Conservation (phyloP, 2,888 invertebrate genomes). For the Psylliodes chrysocephalus region DNA sequence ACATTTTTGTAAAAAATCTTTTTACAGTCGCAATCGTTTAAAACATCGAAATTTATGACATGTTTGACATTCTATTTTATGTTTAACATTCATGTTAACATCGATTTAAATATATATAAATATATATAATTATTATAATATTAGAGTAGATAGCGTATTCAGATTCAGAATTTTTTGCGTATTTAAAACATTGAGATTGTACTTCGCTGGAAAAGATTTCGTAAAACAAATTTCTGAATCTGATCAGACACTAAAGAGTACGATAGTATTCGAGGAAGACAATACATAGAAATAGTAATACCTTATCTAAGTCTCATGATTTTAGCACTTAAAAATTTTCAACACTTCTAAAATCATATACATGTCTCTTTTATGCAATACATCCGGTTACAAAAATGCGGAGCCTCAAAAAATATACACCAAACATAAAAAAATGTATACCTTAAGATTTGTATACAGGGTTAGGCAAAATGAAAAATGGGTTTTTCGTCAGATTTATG, state of each 20-base stretch:
- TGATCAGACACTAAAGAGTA: constrained; percentile 3
- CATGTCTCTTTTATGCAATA: background rate
- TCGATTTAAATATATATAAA: constrained; percentile 16
- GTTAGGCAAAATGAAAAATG: too few species aligned
- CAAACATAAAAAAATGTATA: too few species aligned
- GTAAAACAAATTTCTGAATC: background rate
- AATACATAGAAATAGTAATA: constrained; percentile 41
- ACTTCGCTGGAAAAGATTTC: background rate
- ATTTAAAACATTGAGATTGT: background rate
- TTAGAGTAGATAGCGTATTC: constrained; percentile 3
- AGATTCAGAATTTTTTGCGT: background rate
- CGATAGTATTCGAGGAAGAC: constrained; percentile 31
- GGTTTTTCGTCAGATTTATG: too few species aligned
- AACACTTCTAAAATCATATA: background rate
- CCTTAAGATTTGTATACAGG: too few species aligned
- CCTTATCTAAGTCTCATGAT: background rate
- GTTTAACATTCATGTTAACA: constrained; percentile 25
- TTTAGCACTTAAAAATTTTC: background rate
- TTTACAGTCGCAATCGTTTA: background rate
- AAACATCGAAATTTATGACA: constrained; percentile 11
- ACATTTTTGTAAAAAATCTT: background rate
- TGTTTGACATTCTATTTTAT: constrained; percentile 26
- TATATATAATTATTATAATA: constrained; percentile 18
- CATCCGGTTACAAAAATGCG: too few species aligned
- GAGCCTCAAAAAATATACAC: too few species aligned